These are phyloP conservation scores for Tichodroma muraria DNA, from an alignment of 2,113 vertebrate species.

Conservation along the genomic window DNA sequence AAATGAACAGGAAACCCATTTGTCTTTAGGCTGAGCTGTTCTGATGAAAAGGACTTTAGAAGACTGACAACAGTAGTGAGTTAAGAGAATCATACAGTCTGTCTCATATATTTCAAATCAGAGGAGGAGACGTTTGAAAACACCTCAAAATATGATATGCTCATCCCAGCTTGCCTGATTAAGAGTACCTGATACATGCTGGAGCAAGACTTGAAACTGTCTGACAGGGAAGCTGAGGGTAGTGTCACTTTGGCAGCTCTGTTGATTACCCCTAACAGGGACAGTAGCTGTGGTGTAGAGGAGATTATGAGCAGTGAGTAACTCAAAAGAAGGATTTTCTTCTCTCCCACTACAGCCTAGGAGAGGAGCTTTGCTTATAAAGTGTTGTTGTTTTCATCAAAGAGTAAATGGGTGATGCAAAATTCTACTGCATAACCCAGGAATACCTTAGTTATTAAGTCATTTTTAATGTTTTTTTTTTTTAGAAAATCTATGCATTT, in stretches of 20 bases:
- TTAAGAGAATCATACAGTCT: background rate
- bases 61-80: background rate
- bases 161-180: background rate
- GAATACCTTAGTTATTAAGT: background rate
- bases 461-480: background rate
- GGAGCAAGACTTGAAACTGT: background rate
- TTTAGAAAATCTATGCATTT: background rate
- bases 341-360: fast-evolving
- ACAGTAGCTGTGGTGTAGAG: background rate
- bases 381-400: background rate
- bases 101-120: background rate
- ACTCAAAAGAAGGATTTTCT: background rate
- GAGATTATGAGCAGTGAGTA: background rate
- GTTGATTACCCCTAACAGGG: background rate
- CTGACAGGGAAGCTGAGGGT: background rate
- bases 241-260: background rate
- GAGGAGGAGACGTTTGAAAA: background rate
- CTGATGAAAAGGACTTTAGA: background rate
- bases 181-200: background rate
- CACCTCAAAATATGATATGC: background rate
- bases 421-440: background rate
- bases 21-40: background rate
- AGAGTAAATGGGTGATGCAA: background rate
- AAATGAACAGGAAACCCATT: background rate
- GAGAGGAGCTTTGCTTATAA: background rate